A percentile compares a stretch with the other conserved stretches of the same genome.
These are phyloP conservation scores for Corythucha ciliata DNA, from an alignment of 2,888 invertebrate species.

Conservation along the genomic window DNA sequence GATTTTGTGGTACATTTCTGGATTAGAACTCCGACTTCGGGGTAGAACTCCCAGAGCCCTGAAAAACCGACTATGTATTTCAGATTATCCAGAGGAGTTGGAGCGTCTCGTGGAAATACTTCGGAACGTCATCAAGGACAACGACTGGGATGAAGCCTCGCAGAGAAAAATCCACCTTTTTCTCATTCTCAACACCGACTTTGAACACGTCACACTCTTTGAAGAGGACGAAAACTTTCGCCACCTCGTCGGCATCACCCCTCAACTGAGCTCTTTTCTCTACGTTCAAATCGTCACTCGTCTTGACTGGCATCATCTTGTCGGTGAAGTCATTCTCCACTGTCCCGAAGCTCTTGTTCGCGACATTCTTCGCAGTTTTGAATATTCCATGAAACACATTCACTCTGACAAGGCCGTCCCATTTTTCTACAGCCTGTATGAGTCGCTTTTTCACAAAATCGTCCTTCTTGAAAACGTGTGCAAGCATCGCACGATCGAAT, in stretches of 20 bases:
- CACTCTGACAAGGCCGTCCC: slow-evolving; percentile 16
- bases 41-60: too few relatives aligned
- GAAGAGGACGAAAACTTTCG: slow-evolving; percentile 27
- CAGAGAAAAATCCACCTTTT: slow-evolving; percentile 22
- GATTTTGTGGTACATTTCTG: too few relatives aligned
- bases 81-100: background rate
- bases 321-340: slow-evolving; percentile 25
- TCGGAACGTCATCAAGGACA: slow-evolving; percentile 10
- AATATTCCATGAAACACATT: slow-evolving; percentile 19
- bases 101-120: background rate
- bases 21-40: too few relatives aligned
- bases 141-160: slow-evolving; percentile 13
- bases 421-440: slow-evolving; percentile 20
- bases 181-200: slow-evolving; percentile 28
- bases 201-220: slow-evolving; percentile 18
- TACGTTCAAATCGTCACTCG: slow-evolving; percentile 22
- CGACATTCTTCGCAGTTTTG: slow-evolving; percentile 17
- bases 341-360: slow-evolving; percentile 26
- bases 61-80: too few relatives aligned
- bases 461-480: slow-evolving; percentile 12
- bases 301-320: slow-evolving; percentile 14
- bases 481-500: slow-evolving; percentile 12
- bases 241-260: slow-evolving; percentile 24
- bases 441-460: slow-evolving; percentile 24
- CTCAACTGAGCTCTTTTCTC: slow-evolving; percentile 25